Percentiles rank a stretch among this genome's conserved stretches.
Conservation (phyloP, 2,888 invertebrate genomes). For the Tipula lateralis region DNA sequence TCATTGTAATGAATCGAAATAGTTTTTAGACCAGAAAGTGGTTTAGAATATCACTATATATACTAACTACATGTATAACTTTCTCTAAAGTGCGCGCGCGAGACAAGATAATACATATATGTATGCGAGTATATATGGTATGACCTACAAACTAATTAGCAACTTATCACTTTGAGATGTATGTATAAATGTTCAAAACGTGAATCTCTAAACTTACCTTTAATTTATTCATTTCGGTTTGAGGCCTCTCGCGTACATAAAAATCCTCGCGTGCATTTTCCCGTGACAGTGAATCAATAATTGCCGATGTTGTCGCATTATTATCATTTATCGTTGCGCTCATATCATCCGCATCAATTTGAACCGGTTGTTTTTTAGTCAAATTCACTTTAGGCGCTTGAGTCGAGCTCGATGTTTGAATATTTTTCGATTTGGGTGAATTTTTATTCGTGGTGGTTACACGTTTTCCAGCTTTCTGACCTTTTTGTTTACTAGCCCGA, state of each 20-base stretch:
- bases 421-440: conserved; percentile 27
- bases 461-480: conserved; percentile 30
- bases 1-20: not conserved
- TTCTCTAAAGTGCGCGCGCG: not conserved
- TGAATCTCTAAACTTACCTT: conserved; percentile 25
- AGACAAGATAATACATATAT: not conserved
- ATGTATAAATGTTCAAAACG: not conserved
- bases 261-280: conserved; percentile 48
- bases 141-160: not conserved
- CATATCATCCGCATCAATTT: conserved; percentile 30
- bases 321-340: conserved; percentile 44
- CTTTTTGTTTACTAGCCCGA: conserved; percentile 13
- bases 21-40: conserved; percentile 6
- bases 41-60: not conserved
- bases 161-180: not conserved
- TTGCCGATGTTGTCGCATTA: conserved; percentile 47
- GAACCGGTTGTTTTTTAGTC: not conserved
- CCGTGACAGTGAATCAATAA: conserved; percentile 45
- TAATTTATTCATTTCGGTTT: conserved; percentile 27
- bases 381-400: conserved; percentile 34
- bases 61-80: not conserved
- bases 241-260: conserved; percentile 37
- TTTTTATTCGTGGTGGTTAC: conserved; percentile 25
- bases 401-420: conserved; percentile 38
- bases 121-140: not conserved